Evolutionary conservation across 1,140 invertebrate genomes (phyloP), one percentile per base, ranked within the genome.

Genomic region (Drosophila eugracilis): DNA sequence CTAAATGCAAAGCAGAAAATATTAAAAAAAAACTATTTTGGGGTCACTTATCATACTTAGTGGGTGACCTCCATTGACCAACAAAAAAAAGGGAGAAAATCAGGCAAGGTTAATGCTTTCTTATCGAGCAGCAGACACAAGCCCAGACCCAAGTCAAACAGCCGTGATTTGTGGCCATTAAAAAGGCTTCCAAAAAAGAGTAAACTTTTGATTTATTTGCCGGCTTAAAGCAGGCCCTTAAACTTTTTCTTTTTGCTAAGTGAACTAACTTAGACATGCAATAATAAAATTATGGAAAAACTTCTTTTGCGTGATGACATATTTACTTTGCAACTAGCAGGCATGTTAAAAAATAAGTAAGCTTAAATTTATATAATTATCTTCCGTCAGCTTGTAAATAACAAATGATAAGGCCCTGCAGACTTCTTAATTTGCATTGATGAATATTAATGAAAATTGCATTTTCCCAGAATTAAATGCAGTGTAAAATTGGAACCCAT

Each of bases 111-210:
- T 45, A 41, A 52, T 58, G 62, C 72, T 59, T 60, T 32, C 80
- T 76, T 84, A 84, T 84, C 57, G 71, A 59, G 59, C 53, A 19
- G 57, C 28, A 55, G 44, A 42, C 59, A 72, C 58, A 70, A 39
- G 15, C 32, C 7, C 50, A 28, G 34, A 60, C 47, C 59, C 71
- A 60, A 84, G 49, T 50, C 60, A 72, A 55, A 44, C 70, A 59
- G 47, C 70, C 75, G 72, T 84, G 80, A 84, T 84, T 84, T 85
- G 80, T 79, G 80, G 76, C 80, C 49, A 84, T 85, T 85, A 85
- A 80, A 79, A 80, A 34, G 12, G 32, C 30, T 24, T 41, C 34
- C 32, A 26, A 48, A 45, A 78, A 75, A 53, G 79, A 74, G 67
- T 71, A 71, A 70, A 80, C 55, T 45, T 26, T 86, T 86, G 81